phyloP scores from a whole-genome alignment of 2,797 vertebrate species.

The Buceros bicornis region DNA sequence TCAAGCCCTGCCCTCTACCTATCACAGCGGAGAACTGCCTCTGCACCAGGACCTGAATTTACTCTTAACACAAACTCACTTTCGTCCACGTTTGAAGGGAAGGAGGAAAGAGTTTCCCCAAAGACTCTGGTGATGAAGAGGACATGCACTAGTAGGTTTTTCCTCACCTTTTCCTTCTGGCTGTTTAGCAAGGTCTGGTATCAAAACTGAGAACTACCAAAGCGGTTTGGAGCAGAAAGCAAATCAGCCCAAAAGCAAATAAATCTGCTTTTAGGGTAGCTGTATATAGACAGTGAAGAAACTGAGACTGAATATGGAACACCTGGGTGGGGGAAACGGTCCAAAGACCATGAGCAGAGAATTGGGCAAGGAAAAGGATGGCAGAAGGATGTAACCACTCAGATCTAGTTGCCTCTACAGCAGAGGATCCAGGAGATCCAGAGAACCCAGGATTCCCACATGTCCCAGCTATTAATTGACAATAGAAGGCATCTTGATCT shows the following conservation, averaged over 20 bases:
- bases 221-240: background rate
- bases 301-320: rapidly evolving
- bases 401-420: background rate
- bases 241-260: background rate
- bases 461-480: background rate
- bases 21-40: constrained; percentile 7
- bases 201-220: background rate
- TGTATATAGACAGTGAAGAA: background rate
- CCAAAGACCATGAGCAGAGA: background rate
- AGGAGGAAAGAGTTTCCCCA: background rate
- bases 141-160: background rate
- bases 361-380: background rate
- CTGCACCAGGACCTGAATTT: background rate
- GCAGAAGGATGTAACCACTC: background rate
- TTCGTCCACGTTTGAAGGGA: background rate
- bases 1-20: constrained; percentile 56
- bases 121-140: background rate
- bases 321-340: background rate
- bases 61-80: background rate
- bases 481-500: background rate
- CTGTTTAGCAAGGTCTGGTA: background rate
- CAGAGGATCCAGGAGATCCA: background rate
- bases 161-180: background rate
- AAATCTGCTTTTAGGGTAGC: background rate
- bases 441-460: background rate